Evolutionary conservation across 2,113 vertebrate species (phyloP).

Genomic region (Ammodramus savannarum): DNA sequence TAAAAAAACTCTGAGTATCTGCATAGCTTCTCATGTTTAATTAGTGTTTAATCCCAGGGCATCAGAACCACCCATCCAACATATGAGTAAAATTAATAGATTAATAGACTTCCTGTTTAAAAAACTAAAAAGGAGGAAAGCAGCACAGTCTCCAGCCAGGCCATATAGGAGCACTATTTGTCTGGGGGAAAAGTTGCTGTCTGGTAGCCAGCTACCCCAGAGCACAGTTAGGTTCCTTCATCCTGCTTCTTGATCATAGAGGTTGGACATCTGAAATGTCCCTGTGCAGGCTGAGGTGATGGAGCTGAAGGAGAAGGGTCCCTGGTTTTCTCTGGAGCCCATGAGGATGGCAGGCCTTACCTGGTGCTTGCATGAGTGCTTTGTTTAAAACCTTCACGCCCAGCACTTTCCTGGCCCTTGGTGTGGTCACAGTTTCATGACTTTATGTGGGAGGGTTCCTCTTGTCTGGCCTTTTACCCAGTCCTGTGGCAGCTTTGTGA

Average conservation of each 20-base stretch:
- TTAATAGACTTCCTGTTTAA: background rate
- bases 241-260: background rate
- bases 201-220: background rate
- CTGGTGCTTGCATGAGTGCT: background rate
- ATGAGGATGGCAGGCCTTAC: background rate
- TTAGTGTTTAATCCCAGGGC: background rate
- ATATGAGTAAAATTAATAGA: background rate
- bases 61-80: background rate
- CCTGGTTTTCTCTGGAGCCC: background rate
- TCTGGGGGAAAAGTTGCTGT: background rate
- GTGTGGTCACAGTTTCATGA: background rate
- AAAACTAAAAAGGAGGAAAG: background rate
- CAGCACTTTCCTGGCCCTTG: background rate
- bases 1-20: background rate
- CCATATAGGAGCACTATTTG: background rate
- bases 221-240: background rate
- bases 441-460: background rate
- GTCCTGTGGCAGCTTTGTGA: background rate
- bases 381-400: background rate
- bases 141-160: rapidly evolving
- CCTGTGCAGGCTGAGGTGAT: background rate
- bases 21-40: background rate
- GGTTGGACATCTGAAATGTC: background rate
- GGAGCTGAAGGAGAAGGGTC: background rate
- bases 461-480: background rate